Evolutionary conservation across 1,140 invertebrate genomes (phyloP).

Genomic region (Drosophila tsacasi): DNA sequence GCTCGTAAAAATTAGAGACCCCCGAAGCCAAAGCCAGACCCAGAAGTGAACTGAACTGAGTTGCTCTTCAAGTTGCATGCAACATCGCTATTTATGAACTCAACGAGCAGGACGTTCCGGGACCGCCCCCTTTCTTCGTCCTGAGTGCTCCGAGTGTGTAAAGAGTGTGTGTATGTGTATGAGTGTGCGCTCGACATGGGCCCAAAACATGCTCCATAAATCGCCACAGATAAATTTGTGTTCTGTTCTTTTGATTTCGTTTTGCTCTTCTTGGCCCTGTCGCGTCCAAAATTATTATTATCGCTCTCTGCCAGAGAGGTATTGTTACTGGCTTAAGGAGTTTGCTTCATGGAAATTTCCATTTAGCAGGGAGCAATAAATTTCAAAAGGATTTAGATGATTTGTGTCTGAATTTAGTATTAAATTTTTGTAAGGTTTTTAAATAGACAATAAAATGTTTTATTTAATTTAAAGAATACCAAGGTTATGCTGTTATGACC

Average conservation of each 20-base stretch:
- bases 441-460: too few relatives aligned
- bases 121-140: slow-evolving; percentile 32
- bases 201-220: slow-evolving; percentile 68
- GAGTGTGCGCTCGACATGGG: slow-evolving; percentile 48
- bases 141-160: slow-evolving; percentile 18
- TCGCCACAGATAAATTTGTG: slow-evolving; percentile 77
- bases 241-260: slow-evolving; percentile 68
- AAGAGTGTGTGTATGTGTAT: neutral
- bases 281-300: slow-evolving; percentile 65
- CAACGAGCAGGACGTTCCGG: slow-evolving; percentile 54
- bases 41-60: slow-evolving; percentile 20
- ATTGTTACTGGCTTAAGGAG: neutral
- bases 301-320: slow-evolving; percentile 7
- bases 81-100: slow-evolving; percentile 82
- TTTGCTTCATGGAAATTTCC: neutral
- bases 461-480: too few relatives aligned
- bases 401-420: too few relatives aligned
- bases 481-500: too few relatives aligned
- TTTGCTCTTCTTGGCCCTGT: slow-evolving; percentile 47
- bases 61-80: slow-evolving; percentile 69
- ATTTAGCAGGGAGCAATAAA: too few relatives aligned
- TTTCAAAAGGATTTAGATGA: neutral
- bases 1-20: slow-evolving; percentile 76
- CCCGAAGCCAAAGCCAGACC: slow-evolving; percentile 23
- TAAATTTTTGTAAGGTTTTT: too few relatives aligned